These are phyloP conservation scores for Boloria euphrosyne DNA, from an alignment of 2,888 invertebrate genomes.

Conservation along the genomic window DNA sequence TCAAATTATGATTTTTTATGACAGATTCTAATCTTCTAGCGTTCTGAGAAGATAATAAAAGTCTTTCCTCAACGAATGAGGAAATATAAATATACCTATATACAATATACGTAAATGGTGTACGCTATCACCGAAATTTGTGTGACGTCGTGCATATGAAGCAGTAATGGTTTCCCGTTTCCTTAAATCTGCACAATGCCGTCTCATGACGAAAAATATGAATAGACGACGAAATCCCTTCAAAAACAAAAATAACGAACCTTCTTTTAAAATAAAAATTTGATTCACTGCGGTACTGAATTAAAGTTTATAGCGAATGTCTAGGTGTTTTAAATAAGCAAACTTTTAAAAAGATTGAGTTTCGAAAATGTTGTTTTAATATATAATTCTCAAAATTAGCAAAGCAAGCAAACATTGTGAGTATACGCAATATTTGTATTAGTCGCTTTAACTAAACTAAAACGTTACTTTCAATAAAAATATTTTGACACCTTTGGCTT, in stretches of 20 bases:
- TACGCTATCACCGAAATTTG: slow-evolving; percentile 59
- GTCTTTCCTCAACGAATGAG: neutral
- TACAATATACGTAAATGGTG: slow-evolving; percentile 25
- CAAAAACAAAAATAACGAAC: slow-evolving; percentile 52
- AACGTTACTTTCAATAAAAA: too few relatives aligned
- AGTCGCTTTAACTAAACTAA: too few relatives aligned
- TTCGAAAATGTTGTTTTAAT: too few relatives aligned
- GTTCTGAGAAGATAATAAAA: neutral
- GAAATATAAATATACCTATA: neutral
- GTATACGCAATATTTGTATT: too few relatives aligned
- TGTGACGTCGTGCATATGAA: slow-evolving; percentile 65
- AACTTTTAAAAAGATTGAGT: too few relatives aligned
- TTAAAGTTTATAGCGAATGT: slow-evolving; percentile 4
- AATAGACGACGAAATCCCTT: slow-evolving; percentile 48
- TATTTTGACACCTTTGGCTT: too few relatives aligned
- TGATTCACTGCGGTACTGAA: slow-evolving; percentile 30
- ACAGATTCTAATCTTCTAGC: slow-evolving; percentile 7
- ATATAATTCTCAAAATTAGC: too few relatives aligned
- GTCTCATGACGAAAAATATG: slow-evolving; percentile 64
- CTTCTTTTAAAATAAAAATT: slow-evolving; percentile 40
- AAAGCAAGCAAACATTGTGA: too few relatives aligned
- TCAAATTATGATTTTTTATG: neutral
- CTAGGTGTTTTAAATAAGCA: neutral
- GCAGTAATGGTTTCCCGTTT: slow-evolving; percentile 77
- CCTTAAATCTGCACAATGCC: slow-evolving; percentile 66